phyloP scores from a whole-genome alignment of 2,888 invertebrate genomes.

The Allacma fusca region DNA sequence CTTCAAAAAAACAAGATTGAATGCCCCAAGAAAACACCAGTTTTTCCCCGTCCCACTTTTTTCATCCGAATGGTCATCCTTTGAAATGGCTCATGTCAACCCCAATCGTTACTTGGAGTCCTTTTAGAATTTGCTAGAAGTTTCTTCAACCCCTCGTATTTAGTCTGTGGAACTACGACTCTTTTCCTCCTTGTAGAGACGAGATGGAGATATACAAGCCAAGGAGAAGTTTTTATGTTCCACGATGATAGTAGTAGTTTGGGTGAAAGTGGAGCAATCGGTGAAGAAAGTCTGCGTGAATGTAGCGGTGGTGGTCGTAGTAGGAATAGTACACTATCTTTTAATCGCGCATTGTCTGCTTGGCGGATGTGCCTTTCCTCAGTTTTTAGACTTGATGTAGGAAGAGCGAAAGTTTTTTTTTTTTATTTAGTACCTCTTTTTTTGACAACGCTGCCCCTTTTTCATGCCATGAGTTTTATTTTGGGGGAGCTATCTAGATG shows the following conservation, averaged over 20 bases:
- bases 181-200: no score
- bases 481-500: neutral
- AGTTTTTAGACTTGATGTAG: neutral
- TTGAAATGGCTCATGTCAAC: neutral
- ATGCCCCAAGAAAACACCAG: neutral
- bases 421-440: neutral
- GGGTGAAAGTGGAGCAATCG: slow-evolving; percentile 2
- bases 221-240: neutral
- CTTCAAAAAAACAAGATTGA: neutral
- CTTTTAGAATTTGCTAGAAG: neutral
- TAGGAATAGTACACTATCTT: neutral
- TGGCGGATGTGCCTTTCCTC: neutral
- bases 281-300: neutral
- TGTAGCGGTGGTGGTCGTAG: neutral
- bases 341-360: neutral
- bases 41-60: neutral
- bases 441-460: neutral
- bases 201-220: no score
- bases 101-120: neutral
- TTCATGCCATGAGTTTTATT: neutral
- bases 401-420: slow-evolving; percentile 1
- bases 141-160: neutral
- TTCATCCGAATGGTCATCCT: neutral
- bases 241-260: neutral
- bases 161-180: no score